Evolutionary conservation across 1,140 invertebrate species (phyloP).

Genomic region (Saccostrea echinata): DNA sequence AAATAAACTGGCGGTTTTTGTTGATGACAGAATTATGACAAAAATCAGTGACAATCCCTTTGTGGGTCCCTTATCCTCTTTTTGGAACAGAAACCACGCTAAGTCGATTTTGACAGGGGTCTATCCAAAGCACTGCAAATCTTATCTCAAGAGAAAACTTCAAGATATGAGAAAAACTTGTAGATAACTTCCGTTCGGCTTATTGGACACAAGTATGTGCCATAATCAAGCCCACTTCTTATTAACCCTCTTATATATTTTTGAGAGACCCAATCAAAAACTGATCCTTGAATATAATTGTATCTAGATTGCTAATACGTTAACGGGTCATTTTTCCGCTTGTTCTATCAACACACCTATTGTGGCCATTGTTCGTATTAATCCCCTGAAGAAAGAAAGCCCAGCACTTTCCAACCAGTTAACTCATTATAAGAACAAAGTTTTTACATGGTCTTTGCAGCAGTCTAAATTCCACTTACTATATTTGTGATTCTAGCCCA

Average conservation of each 20-base stretch:
- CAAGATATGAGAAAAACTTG: constrained; percentile 30
- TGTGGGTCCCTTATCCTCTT: constrained; percentile 13
- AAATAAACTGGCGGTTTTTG: not conserved
- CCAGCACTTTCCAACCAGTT: constrained; percentile 43
- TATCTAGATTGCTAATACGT: constrained; percentile 46
- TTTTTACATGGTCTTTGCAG: constrained; percentile 19
- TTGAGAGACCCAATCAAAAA: constrained; percentile 42
- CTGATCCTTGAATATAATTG: constrained; percentile 38
- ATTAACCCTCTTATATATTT: constrained; percentile 47
- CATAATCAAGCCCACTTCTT: constrained; percentile 21
- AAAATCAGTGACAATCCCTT: constrained; percentile 10
- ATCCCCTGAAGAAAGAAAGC: constrained; percentile 40
- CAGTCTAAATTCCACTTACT: constrained; percentile 28
- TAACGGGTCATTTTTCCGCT: constrained; percentile 44
- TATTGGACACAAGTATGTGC: constrained; percentile 14
- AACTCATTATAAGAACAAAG: constrained; percentile 44
- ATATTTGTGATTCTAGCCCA: constrained; percentile 1
- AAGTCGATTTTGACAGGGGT: constrained; percentile 20
- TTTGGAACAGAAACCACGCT: constrained; percentile 21
- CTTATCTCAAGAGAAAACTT: constrained; percentile 30
- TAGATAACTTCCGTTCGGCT: constrained; percentile 32
- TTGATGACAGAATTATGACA: constrained; percentile 17
- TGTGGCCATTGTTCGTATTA: constrained; percentile 34
- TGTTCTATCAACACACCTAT: constrained; percentile 40
- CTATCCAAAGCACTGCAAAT: not conserved